Evolutionary conservation across 2,797 vertebrate genomes (phyloP), one percentile per base, ranked within the genome.

Genomic region (Rhodeus uyekii): DNA sequence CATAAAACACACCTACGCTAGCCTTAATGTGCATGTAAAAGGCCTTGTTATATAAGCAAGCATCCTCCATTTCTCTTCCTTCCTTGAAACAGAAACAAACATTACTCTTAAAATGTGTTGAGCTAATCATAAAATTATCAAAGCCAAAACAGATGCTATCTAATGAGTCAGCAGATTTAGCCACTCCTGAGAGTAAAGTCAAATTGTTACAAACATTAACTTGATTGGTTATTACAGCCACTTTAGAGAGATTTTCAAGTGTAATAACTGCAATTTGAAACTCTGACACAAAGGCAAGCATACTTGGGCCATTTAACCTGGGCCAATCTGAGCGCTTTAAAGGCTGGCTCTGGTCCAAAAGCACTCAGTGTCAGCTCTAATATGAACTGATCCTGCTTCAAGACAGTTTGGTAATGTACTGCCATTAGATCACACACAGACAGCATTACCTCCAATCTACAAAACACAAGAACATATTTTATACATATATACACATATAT

Each of bases 271-370:
- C 10, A 27, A 42, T 38, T 72, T 68, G 42, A 83, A 61, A 61
- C 32, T 4, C 61, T 32, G 22, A 68, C 18, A 18, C 73, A 36
- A 69, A 46, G n/a, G n/a, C 38, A 78, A 72, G 65, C 18, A 61
- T 64, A 46, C 53, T 18, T 75, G 55, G 80, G 61, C 46, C 48
- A 39, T 67, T 84, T 65, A 75, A 61, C 53, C 36, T 2, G 6
- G n/a, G 74, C 5, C 24, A n/a, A 24, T 22, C 46, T 46, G 46
- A 65, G 82, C 86, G 83, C 74, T 86, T 61, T 53, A 34, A 44
- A 22, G 8, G 14, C 13, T 86, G 85, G 88, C 78, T 19, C 12
- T 1, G 53, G 60, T 76, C 84, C 85, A 87, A 32, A 77, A 75
- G 81, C 81, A 87, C 79, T 86, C 55, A 63, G 55, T 50, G 7